These are phyloP conservation scores for Muschampia plurimacula DNA, from an alignment of 2,888 invertebrate genomes.

Conservation along the genomic window DNA sequence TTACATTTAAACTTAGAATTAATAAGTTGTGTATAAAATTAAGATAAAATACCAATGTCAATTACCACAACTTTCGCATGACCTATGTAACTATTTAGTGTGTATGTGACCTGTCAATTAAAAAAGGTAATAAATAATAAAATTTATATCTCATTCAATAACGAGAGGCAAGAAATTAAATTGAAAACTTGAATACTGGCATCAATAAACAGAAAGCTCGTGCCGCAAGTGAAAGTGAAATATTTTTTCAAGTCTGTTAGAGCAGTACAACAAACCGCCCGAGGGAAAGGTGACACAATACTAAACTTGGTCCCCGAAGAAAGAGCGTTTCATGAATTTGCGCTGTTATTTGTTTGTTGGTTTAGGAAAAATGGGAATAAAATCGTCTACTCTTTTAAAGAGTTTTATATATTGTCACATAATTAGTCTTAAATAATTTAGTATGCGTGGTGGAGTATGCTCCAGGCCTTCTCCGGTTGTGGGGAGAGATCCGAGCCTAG, in stretches of 20 bases:
- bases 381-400: constrained; percentile 70
- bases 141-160: neutral
- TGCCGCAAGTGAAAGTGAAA: neutral
- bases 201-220: neutral
- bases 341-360: neutral
- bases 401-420: neutral
- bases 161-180: neutral
- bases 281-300: constrained; percentile 21
- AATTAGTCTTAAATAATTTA: neutral
- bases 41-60: too few relatives aligned
- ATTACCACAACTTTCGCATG: too few relatives aligned
- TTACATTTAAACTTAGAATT: too few relatives aligned
- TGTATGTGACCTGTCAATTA: too few relatives aligned
- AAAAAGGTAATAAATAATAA: too few relatives aligned
- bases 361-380: constrained; percentile 52
- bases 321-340: constrained; percentile 3
- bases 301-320: constrained; percentile 8
- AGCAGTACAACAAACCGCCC: constrained; percentile 24
- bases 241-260: constrained; percentile 13
- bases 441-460: too few relatives aligned
- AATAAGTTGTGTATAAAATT: too few relatives aligned
- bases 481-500: too few relatives aligned
- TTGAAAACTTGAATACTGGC: neutral
- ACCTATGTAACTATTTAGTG: too few relatives aligned
- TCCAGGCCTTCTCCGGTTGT: too few relatives aligned